Base-by-base conservation (phyloP, 2,888 invertebrate genomes). In the Willowsia nigromaculata region DNA sequence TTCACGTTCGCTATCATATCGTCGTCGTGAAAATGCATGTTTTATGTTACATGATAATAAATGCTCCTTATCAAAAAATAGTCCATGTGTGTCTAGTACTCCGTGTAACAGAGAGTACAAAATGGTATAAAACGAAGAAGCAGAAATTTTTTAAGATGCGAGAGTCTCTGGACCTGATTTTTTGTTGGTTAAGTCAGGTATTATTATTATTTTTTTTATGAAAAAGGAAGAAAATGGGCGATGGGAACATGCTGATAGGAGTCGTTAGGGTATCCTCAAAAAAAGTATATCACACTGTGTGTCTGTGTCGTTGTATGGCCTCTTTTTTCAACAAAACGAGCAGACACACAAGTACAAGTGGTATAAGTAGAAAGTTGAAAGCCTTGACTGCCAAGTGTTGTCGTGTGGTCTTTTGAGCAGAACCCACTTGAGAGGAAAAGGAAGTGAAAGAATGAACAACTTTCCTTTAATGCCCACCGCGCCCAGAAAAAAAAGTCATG, bases 381-480 rank as follows among this genome's bases (percentile, higher is more conserved):
- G 89, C 43, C 71, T 85, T 53, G 80, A 78, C 80, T 89, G 84
- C 89, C 76, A 89, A 89, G 89, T 89, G 89, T 85, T 89, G 83
- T 89, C 89, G 68, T 89, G 89, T 89, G 89, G 89, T 84, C 84
- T 89, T 89, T 89, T 89, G 89, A 89, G 85, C 89, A 89, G 89
- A 89, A 89, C 89, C 89, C 89, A 89, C 89, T 89, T 90, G 88
- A 90, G 85, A 90, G 90, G 90, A 89, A 88, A 89, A 89, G 89
- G 90, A 88, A 88, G 83, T 89, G 87, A 87, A 85, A 88, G 87
- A 90, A 90, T 74, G 90, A 89, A 89, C 89, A 90, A 90, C 90
- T 90, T 90, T 89, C 90, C 89, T 90, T 90, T 89, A 90, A 89
- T 90, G 90, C 82, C 89, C 88, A 90, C 89, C 90, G 89, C 84